phyloP scores from a whole-genome alignment of 2,797 vertebrate genomes.

The Anguilla megastoma region DNA sequence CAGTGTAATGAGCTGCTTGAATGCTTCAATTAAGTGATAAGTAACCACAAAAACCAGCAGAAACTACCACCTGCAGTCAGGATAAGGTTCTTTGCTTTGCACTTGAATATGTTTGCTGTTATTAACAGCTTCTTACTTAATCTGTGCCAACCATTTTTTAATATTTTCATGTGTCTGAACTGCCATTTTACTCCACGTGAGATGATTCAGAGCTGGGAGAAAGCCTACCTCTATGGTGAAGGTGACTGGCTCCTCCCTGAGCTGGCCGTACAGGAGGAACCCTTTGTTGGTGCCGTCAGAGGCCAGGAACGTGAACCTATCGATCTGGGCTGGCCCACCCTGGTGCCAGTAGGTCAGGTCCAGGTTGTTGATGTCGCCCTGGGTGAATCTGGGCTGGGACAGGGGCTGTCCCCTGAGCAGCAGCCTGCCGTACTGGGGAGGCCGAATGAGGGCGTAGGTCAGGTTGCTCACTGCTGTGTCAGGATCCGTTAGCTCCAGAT shows the following conservation, averaged over 20 bases:
- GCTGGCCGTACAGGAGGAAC: constrained; percentile 71
- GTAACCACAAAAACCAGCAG: background rate
- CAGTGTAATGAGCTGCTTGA: no score
- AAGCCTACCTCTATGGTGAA: constrained; percentile 68
- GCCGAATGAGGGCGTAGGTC: constrained; percentile 59
- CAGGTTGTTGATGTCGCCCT: constrained; percentile 66
- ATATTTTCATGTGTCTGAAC: background rate
- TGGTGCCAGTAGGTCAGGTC: constrained; percentile 65
- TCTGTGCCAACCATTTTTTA: background rate
- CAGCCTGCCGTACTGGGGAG: constrained; percentile 61
- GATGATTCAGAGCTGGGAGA: background rate
- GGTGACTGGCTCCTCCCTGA: constrained; percentile 61
- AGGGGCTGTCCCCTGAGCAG: constrained; percentile 58
- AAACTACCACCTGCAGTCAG: background rate
- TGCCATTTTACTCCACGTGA: background rate
- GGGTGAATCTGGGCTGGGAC: constrained; percentile 57
- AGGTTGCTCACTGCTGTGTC: constrained; percentile 64
- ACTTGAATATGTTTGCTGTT: background rate
- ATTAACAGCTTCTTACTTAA: background rate
- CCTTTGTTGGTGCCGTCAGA: constrained; percentile 64
- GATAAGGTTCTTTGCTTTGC: background rate
- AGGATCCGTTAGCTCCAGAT: constrained; percentile 68
- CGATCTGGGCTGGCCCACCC: constrained; percentile 46
- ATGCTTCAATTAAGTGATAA: background rate
- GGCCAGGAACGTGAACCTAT: constrained; percentile 69